Evolutionary conservation across 1,140 invertebrate genomes (phyloP).

Genomic region (Drosophila albomicans): DNA sequence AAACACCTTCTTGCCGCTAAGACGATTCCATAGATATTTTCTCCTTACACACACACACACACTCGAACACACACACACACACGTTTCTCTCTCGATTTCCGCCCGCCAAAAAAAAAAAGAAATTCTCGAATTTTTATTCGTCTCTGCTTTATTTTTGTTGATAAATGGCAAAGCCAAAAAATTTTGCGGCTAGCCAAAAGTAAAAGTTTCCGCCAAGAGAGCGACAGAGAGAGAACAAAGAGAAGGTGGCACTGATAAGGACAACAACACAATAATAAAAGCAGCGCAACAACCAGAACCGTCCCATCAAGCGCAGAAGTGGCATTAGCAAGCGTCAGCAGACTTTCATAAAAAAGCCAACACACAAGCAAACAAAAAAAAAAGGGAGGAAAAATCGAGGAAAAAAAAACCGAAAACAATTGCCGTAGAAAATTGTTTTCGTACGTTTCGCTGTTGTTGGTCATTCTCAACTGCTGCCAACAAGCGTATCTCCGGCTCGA

Average conservation of each 20-base stretch:
- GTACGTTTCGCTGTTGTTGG: not conserved
- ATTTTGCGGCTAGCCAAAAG: slow-evolving; percentile 60
- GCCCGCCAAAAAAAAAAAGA: slow-evolving; percentile 29
- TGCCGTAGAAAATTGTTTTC: slow-evolving; percentile 60
- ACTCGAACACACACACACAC: not conserved
- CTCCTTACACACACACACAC: slow-evolving; percentile 13
- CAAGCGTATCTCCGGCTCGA: not conserved
- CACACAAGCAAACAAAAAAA: not conserved
- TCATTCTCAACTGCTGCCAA: not conserved
- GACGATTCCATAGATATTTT: slow-evolving; percentile 7
- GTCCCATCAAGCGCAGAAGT: slow-evolving; percentile 47
- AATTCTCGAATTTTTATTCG: slow-evolving; percentile 3
- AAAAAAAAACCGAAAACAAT: slow-evolving; percentile 38
- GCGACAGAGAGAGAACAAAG: slow-evolving; percentile 7
- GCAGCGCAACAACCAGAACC: slow-evolving; percentile 20
- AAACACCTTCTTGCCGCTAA: slow-evolving; percentile 36
- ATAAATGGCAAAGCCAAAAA: slow-evolving; percentile 61
- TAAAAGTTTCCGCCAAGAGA: slow-evolving; percentile 44
- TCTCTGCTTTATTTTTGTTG: slow-evolving; percentile 30
- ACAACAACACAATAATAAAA: slow-evolving; percentile 7
- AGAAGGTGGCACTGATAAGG: slow-evolving; percentile 47
- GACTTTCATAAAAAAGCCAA: slow-evolving; percentile 38
- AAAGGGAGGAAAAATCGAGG: not conserved
- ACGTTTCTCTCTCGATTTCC: slow-evolving; percentile 26
- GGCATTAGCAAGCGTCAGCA: slow-evolving; percentile 49